Evolutionary conservation across 2,113 vertebrate species (phyloP), one percentile per base, ranked within the genome.

Genomic region (Propithecus coquereli): DNA sequence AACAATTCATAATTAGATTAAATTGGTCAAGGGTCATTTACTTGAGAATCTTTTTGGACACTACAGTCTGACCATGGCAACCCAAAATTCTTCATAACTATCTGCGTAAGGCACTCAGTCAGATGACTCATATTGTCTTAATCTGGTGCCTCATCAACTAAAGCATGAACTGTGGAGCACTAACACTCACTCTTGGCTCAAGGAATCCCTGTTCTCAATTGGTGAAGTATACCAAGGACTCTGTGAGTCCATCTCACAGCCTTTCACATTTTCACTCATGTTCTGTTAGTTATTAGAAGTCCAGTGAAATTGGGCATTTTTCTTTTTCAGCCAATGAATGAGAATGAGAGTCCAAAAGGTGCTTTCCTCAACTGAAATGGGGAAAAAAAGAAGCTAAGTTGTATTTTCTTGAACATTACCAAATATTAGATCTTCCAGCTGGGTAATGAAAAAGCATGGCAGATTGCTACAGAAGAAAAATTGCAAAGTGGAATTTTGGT

Each of bases 1-100:
- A 98, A 97, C 89, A 96, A 98, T 98, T 97, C 90, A 97, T 96
- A 97, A 94, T 97, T 97, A 96, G 93, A 85, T 91, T 97, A 95
- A 18, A 68, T 76, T 86, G 54, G 96, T 95, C 68, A 98, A 89
- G 84, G 96, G 91, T 97, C 95, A 97, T 97, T 98, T 96, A 94
- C 22, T 97, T 97, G 98, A 94, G 94, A 97, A 98, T 92, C 37
- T 90, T 90, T 91, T 86, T 96, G 84, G 50, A 93, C 37, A 40
- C n/a, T 91, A 13, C 6, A 66, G 17, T 25, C 45, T 94, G 91
- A 71, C 37, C 65, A 95, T n/a, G 93, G 88, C 89, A 96, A 98
- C 52, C 87, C 92, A 84, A 97, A 98, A 95, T 74, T 96, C 83
- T 93, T 93, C 66, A 87, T 85, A 97, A 95, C 97, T 91, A 92